A percentile compares a stretch with the other conserved stretches of the same genome.
Evolutionary conservation across 2,797 vertebrate genomes (phyloP).

Genomic region (Platyrinchus mystaceus): DNA sequence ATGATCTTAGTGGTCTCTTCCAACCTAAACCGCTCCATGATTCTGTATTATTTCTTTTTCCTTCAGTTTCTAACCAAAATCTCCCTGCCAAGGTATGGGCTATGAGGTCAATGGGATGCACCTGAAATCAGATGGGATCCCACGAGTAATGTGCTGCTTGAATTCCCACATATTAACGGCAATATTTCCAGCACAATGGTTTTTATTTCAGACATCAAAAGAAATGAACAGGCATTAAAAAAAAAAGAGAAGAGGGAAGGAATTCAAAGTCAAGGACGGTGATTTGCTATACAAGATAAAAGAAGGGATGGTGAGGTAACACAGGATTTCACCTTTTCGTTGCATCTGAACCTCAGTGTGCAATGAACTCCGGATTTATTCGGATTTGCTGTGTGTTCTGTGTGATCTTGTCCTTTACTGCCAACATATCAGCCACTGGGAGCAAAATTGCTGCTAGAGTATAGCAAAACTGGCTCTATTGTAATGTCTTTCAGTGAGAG

Average conservation of each 20-base stretch:
- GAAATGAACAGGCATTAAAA: background rate
- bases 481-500: background rate
- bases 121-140: constrained; percentile 1
- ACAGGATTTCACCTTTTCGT: background rate
- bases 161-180: background rate
- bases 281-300: background rate
- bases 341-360: background rate
- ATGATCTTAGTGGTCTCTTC: background rate
- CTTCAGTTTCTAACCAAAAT: background rate
- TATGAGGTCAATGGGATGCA: background rate
- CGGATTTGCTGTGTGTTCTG: background rate
- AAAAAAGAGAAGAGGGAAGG: background rate
- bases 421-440: background rate
- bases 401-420: background rate
- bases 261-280: background rate
- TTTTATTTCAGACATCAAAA: constrained; percentile 54
- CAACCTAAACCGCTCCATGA: background rate
- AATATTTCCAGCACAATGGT: constrained; percentile 9
- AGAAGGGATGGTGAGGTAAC: background rate
- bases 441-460: background rate
- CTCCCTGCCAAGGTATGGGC: background rate
- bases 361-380: background rate
- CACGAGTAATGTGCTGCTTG: background rate
- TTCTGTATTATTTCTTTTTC: background rate
- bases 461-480: background rate